Percentiles rank a stretch among this genome's conserved stretches.
Evolutionary conservation across 2,888 invertebrate species (phyloP).

Genomic region (Eilema depressum): DNA sequence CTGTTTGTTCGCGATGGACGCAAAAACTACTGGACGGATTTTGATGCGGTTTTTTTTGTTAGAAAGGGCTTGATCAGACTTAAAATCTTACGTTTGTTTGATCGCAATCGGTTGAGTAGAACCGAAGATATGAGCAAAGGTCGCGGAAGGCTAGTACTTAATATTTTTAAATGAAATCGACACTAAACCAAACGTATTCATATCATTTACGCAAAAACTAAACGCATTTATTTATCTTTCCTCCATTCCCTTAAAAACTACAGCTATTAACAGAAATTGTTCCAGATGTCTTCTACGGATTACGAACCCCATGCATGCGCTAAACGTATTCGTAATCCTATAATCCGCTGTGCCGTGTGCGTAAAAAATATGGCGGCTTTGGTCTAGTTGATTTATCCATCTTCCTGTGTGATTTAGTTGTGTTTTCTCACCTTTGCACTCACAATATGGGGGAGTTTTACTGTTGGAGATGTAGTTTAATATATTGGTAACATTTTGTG

Average conservation of each 20-base stretch:
- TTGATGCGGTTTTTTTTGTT: no score
- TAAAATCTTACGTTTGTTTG: no score
- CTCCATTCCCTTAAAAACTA: constrained; percentile 37
- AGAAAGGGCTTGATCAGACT: no score
- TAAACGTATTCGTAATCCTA: constrained; percentile 32
- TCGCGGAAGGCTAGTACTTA: no score
- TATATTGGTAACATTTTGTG: constrained; percentile 11
- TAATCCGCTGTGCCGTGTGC: constrained; percentile 35
- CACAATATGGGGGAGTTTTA: constrained; percentile 6
- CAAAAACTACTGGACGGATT: no score
- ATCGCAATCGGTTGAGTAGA: no score
- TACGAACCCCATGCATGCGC: constrained; percentile 39
- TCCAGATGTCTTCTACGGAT: constrained; percentile 44
- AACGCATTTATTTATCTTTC: constrained; percentile 4
- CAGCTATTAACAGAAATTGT: constrained; percentile 43
- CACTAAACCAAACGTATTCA: no score
- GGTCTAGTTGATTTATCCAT: constrained; percentile 43
- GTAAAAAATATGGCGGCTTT: constrained; percentile 42
- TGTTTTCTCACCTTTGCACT: constrained; percentile 57
- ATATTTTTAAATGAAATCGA: no score
- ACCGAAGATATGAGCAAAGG: no score
- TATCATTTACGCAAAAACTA: not conserved
- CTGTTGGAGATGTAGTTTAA: constrained; percentile 13
- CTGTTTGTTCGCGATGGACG: no score
- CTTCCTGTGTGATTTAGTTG: constrained; percentile 56